Evolutionary conservation across 2,797 vertebrate species (phyloP), one percentile per base, ranked within the genome.

Genomic region (Sebastes aleutianus): DNA sequence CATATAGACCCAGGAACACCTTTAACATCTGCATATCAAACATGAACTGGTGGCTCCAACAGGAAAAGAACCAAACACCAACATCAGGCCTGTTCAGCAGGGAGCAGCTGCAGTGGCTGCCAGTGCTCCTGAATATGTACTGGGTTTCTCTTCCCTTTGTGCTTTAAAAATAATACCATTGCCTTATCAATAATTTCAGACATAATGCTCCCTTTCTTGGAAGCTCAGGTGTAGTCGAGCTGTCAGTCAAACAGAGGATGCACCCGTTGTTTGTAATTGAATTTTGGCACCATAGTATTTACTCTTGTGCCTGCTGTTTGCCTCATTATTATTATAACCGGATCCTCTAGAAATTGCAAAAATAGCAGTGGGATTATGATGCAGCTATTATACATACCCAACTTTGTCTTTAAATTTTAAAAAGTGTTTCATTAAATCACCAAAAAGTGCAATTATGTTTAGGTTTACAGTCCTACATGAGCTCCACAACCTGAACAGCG

Each of bases 161-260:
- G 36, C 66, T 68, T 80, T 79, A 63, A 88, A 86, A 87, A 87
- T 79, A 85, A 84, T 65, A 79, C 78, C 74, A 72, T 64, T 6
- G 4, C 61, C 78, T 78, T 92, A 89, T 92, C 85, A 91, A 84
- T 88, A 80, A 88, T 87, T 90, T 80, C 32, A 79, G 27, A 83
- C 58, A 63, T 77, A 82, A 80, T 66, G 39, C 43, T 82, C 22
- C 74, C 57, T 79, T 87, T 83, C 61, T 85, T 76, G 31, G 67
- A 82, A 79, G 57, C 80, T 75, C 69, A 61, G 36, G 22, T 86
- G 54, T 26, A 81, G 78, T 71, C 4, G 14, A 79, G 70, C 84
- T 88, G 90, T 83, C 89, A 85, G 61, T 89, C 84, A 90, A 80
- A 75, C n/a, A 5, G 22, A 47, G 39, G 34, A 36, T 24, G 70